Conservation (phyloP, 2,888 invertebrate species). For the Listrodromus nycthemerus region DNA sequence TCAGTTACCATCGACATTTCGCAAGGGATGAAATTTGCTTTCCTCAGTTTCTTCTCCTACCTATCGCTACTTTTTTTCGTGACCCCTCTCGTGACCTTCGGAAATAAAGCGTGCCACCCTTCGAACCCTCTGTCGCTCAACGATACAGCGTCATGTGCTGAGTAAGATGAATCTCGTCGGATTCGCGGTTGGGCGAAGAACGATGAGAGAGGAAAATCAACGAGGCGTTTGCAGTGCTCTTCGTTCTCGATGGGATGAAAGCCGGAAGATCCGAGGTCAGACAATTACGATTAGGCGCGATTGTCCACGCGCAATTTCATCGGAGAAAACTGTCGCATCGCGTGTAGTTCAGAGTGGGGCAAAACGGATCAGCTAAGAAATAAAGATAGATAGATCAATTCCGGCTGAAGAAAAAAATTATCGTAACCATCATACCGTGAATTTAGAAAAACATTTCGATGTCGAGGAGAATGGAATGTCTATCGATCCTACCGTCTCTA, state of each 20-base stretch:
- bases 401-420: too few species aligned
- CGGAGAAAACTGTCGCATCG: neutral
- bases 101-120: neutral
- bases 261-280: slow-evolving; percentile 12
- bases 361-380: too few species aligned
- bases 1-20: slow-evolving; percentile 34
- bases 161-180: slow-evolving; percentile 50
- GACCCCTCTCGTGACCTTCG: neutral
- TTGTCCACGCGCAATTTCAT: slow-evolving; percentile 21
- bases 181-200: neutral
- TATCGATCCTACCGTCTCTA: too few species aligned
- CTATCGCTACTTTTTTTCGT: neutral
- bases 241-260: neutral
- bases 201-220: neutral
- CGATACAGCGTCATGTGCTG: slow-evolving; percentile 28
- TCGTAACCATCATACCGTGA: too few species aligned
- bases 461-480: too few species aligned
- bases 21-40: slow-evolving; percentile 20
- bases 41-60: neutral
- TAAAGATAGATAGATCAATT: too few species aligned
- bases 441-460: neutral
- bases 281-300: slow-evolving; percentile 36
- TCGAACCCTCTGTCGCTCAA: neutral
- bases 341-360: neutral
- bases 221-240: neutral